Conservation (phyloP, 2,888 invertebrate genomes). For the Heteromyza rotundicornis region DNA sequence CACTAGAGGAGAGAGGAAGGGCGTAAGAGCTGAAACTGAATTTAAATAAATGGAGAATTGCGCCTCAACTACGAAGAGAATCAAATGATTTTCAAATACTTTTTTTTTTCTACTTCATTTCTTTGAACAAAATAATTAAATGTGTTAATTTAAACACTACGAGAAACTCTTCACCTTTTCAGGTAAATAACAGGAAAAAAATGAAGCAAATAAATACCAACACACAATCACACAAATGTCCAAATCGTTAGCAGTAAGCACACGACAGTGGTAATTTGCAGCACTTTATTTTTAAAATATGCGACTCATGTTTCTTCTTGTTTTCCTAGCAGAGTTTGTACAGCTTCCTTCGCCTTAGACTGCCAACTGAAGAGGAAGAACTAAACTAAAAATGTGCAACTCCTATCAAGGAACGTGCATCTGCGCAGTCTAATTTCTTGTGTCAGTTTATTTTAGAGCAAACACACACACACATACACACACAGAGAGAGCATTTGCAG, state of each 20-base stretch:
- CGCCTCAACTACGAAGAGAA: not conserved
- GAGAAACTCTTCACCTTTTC: not conserved
- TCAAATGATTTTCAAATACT: not conserved
- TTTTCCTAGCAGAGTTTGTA: too few relatives aligned
- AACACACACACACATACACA: too few relatives aligned
- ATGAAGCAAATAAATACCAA: too few relatives aligned
- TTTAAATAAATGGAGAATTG: not conserved
- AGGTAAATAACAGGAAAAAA: too few relatives aligned
- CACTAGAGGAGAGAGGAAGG: too few relatives aligned
- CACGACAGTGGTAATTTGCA: too few relatives aligned
- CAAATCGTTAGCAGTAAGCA: too few relatives aligned
- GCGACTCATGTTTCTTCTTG: too few relatives aligned
- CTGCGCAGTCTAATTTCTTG: constrained; percentile 53
- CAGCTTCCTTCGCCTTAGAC: too few relatives aligned
- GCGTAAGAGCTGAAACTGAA: not conserved
- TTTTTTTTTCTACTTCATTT: not conserved
- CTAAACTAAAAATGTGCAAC: not conserved
- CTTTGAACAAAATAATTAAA: constrained; percentile 2
- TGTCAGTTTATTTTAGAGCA: constrained; percentile 33
- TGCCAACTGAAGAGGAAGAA: not conserved
- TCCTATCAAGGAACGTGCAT: constrained; percentile 47
- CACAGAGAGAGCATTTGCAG: too few relatives aligned
- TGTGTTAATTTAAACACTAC: constrained; percentile 7
- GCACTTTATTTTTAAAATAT: not conserved
- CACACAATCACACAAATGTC: too few relatives aligned